Evolutionary conservation across 2,888 invertebrate species (phyloP), one percentile per base, ranked within the genome.

Genomic region (Zele albiditarsus): DNA sequence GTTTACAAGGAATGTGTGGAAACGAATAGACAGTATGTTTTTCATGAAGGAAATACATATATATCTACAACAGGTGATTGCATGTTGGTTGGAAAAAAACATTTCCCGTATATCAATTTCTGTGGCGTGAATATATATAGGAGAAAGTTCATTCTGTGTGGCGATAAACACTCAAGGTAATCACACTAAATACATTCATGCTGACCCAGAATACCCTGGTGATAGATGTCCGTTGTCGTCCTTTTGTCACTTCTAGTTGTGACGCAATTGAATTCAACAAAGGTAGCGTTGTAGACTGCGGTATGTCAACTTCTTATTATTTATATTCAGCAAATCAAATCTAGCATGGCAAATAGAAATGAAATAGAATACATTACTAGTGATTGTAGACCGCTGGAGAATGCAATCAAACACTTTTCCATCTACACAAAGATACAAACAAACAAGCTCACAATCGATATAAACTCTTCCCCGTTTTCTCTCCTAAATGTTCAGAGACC

Each of bases 141-240:
- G 27, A 46, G 46, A 66, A 66, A 46, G 66, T 66, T 66, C 12
- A 66, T 42, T 25, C 46, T 66, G 66, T 66, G 46, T 46, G 28
- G 10, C 27, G 16, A 46, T 46, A 46, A 66, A 66, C 46, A 46
- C 66, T 66, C 27, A 27, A 16, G 3, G 27, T 60, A 38, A 5
- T 33, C 38, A 23, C 23, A 38, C 16, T 66, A 66, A 66, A 66
- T 66, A 28, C 46, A 27, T 66, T 66, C 27, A 46, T 14, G 66
- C 46, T 66, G 16, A 25, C 23, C 46, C 14, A 38, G 10, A 42
- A 42, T 12, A 42, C 12, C 20, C 23, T 46, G 16, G 46, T 14
- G 10, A 16, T 49, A 69, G 31, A n/a, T 69, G n/a, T 23, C 33
- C 31, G n/a, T 31, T 20, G 20, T 20, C 2, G 57, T 57, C 10